Evolutionary conservation across 2,888 invertebrate genomes (phyloP), one percentile per base, ranked within the genome.

Genomic region (Megastigmus dorsalis): DNA sequence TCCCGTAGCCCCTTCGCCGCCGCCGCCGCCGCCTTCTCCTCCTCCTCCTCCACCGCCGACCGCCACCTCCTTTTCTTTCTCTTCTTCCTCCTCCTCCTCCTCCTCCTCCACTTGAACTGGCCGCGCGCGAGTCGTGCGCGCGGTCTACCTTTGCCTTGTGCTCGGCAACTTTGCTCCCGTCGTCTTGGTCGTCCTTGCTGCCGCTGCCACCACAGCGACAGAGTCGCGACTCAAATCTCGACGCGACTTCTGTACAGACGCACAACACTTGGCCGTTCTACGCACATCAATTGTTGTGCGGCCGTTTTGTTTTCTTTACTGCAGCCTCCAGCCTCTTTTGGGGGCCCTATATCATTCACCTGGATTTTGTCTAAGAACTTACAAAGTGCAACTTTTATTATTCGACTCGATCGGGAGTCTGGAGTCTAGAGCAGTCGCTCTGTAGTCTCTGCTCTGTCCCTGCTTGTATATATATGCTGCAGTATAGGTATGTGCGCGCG

Each of bases 71-170:
- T 20, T 13, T 50, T 41, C 41, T 15, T 33, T 62, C 50, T 36
- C 30, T 28, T 30, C 9, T 26, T 45, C 23, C n/a, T n/a, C 45
- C 18, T 13, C n/a, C 33, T 5, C 10, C 33, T 54, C 54, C 15
- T 52, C 45, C 18, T 13, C n/a, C 33, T 5, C 10, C 33, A 33
- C 54, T 30, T 52, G n/a, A n/a, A n/a, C n/a, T n/a, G n/a, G n/a
- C n/a, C n/a, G n/a, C 30, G 2, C 23, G 13, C 38, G 28, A n/a
- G 20, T 26, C 63, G 36, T 26, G 52, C 41, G 33, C 43, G 43
- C 60, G 43, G 60, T n/a, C 43, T 18, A n/a, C 41, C 52, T 52
- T 41, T 20, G 15, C n/a, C 50, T 36, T 23, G 57, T 10, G 59
- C 20, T 20, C 36, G 18, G 20, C 26, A n/a, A n/a, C n/a, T n/a